Conservation (phyloP, 2,113 vertebrate genomes). For the Equus przewalskii region DNA sequence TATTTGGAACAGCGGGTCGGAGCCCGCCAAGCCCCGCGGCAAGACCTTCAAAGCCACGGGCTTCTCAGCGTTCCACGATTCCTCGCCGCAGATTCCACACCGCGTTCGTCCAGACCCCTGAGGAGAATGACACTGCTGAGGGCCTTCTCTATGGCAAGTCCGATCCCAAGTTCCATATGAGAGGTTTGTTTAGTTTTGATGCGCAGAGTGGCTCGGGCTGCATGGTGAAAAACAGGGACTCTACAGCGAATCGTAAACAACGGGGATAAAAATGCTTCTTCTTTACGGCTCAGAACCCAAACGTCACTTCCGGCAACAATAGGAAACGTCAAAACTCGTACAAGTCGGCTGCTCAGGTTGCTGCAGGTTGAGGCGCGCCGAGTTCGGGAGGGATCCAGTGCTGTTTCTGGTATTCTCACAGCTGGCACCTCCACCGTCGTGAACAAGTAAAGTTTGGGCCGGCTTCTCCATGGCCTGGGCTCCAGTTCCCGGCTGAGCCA, state of each 20-base stretch:
- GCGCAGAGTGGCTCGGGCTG: too few relatives aligned
- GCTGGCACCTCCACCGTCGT: not conserved
- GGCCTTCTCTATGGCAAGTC: fast-evolving
- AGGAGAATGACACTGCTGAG: fast-evolving
- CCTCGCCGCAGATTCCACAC: slow-evolving; percentile 73
- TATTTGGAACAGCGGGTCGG: not conserved
- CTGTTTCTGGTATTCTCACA: not conserved
- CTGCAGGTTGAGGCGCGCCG: not conserved
- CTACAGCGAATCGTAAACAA: slow-evolving; percentile 16
- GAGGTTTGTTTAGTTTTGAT: not conserved
- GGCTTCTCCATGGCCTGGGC: slow-evolving; percentile 76
- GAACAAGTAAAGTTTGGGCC: not conserved
- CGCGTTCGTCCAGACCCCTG: fast-evolving
- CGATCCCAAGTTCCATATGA: fast-evolving
- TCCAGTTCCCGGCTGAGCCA: slow-evolving; percentile 76
- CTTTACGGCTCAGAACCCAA: not conserved
- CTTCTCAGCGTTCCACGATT: not conserved
- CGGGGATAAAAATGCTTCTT: not conserved
- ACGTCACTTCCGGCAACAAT: slow-evolving; percentile 88
- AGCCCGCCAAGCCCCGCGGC: not conserved
- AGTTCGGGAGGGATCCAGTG: not conserved
- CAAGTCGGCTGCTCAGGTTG: not conserved
- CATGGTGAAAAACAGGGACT: not conserved
- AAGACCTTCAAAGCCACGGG: not conserved
- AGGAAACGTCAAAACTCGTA: slow-evolving; percentile 80